Percentiles rank a stretch among this genome's conserved stretches.
Conservation (phyloP, 2,113 vertebrate species). For the Conger conger region DNA sequence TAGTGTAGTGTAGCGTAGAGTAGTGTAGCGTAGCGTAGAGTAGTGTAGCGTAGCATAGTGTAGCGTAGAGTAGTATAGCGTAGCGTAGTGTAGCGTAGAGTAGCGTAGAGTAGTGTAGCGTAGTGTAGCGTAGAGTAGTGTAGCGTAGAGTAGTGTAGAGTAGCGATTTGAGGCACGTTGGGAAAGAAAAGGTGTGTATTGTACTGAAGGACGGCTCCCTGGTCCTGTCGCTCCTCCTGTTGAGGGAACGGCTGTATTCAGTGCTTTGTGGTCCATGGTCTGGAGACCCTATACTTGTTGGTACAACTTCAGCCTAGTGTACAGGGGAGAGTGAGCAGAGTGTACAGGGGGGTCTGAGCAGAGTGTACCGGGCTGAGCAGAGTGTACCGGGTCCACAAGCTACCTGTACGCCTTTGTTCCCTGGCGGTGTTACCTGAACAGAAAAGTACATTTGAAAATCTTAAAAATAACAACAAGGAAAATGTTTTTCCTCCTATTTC, state of each 20-base stretch:
- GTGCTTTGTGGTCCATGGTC: constrained; percentile 49
- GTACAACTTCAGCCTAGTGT: constrained; percentile 58
- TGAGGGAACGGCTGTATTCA: constrained; percentile 46
- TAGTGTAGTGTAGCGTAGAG: no score
- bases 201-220: constrained; percentile 44
- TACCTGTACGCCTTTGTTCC: constrained; percentile 13
- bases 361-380: no score
- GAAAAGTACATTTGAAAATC: not conserved
- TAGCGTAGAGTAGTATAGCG: no score
- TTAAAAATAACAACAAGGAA: not conserved
- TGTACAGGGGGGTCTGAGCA: constrained; percentile 34
- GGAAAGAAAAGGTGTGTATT: constrained; percentile 28
- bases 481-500: not conserved
- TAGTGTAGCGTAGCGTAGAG: no score
- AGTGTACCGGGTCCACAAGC: constrained; percentile 34
- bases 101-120: no score
- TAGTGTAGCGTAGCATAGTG: no score
- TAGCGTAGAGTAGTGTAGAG: no score
- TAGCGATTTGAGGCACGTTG: constrained; percentile 22
- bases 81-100: no score
- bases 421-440: not conserved
- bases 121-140: no score
- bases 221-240: constrained; percentile 48
- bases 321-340: constrained; percentile 33
- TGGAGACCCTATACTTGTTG: constrained; percentile 60